Conservation (phyloP, 1,140 invertebrate genomes). For the Cyclargus thomasi region DNA sequence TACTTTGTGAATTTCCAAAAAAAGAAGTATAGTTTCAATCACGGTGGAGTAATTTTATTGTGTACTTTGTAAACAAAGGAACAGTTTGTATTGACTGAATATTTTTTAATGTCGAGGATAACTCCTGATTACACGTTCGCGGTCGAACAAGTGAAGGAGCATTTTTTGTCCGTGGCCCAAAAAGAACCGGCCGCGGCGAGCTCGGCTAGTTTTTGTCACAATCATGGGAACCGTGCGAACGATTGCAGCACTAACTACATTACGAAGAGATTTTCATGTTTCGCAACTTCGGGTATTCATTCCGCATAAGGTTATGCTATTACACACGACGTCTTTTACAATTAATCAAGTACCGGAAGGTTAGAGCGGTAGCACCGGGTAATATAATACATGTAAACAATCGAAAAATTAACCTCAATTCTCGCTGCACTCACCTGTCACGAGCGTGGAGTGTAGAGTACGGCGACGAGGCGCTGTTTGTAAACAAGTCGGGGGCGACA, state of each 20-base stretch:
- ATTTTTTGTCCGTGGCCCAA: conserved; percentile 49
- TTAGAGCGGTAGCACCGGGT: background rate
- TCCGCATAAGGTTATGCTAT: background rate
- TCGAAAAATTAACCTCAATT: conserved; percentile 45
- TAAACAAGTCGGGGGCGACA: conserved; percentile 47
- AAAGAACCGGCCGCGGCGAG: conserved; percentile 47
- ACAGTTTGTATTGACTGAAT: background rate
- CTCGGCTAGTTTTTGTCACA: conserved; percentile 37
- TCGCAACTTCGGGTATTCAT: background rate
- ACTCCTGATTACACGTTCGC: background rate
- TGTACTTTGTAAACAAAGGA: background rate
- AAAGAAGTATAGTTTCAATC: background rate
- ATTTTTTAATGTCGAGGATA: conserved; percentile 10
- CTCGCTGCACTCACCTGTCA: conserved; percentile 54
- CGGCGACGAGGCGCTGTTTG: conserved; percentile 48
- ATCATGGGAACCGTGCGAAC: conserved; percentile 23
- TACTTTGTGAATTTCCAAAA: background rate
- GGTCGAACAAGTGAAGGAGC: conserved; percentile 29
- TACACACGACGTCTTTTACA: background rate
- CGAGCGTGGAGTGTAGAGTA: conserved; percentile 33
- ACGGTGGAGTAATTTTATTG: background rate
- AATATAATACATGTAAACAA: conserved; percentile 20
- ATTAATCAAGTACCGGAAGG: background rate
- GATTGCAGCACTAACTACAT: background rate
- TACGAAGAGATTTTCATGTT: background rate